Evolutionary conservation across 1,140 invertebrate genomes (phyloP), one percentile per base, ranked within the genome.

Genomic region (Brachionus sp.): DNA sequence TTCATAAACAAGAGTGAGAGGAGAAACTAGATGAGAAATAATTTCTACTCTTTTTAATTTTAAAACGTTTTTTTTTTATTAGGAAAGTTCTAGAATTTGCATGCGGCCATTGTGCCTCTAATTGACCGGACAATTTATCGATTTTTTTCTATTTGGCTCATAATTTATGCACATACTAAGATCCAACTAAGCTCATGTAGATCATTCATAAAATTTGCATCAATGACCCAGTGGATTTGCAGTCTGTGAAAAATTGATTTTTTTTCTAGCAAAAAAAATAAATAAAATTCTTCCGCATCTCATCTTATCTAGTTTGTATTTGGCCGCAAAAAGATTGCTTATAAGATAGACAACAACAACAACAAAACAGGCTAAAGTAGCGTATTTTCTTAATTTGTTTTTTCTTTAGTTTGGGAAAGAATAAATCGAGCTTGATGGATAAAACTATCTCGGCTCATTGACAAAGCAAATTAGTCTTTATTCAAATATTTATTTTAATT

Each of bases 171-270:
- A 7, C 16, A 25, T 19, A 19, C 5, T 2, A 19, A 19, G 19
- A 23, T 9, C 19, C 3, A 57, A 57, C 16, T 57, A 25, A 6
- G 39, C 12, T 7, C 7, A 42, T 42, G 50, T 7, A 7, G 50
- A 57, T 57, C n/a, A 57, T 57, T 57, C 50, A 57, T 25, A 57
- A 57, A 57, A 57, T 57, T 57, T 57, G 50, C 50, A 57, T 57
- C 5, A 57, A 57, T 57, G 50, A 57, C 50, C 50, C 50, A 57
- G 50, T 57, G 9, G 50, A 9, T 57, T 57, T 57, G 50, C 19
- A 57, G 50, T 19, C 5, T 5, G 19, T 16, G 19, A 57, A 57
- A 57, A 57, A 57, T 57, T 57, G 50, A 57, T 57, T 57, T 57
- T 57, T 57, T 16, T 57, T 16, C 16, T 29, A 29, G 29, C 29